phyloP scores from a whole-genome alignment of 2,797 vertebrate species.

The Babyrousa celebensis region DNA sequence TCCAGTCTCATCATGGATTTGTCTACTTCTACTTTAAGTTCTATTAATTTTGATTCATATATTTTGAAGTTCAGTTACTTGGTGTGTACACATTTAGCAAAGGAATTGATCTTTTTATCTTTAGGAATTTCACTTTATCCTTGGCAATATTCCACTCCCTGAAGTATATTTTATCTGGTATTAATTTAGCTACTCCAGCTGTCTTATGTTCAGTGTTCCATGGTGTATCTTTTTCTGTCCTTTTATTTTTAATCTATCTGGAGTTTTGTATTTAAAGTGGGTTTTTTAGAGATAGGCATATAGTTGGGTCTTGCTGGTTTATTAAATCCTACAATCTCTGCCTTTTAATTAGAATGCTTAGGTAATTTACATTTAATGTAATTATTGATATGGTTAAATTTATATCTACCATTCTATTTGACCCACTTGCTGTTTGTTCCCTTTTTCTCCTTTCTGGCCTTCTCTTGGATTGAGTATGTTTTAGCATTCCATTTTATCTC shows the following conservation, averaged over 20 bases:
- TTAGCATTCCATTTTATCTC: not conserved
- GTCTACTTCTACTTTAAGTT: not conserved
- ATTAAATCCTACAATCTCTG: not conserved
- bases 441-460: not conserved
- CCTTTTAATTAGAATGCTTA: not conserved
- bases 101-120: not conserved
- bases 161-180: not conserved
- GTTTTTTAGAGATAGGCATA: not conserved
- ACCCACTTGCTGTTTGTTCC: not conserved
- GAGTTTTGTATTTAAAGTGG: not conserved
- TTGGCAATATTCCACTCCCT: not conserved
- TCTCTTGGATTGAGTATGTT: not conserved
- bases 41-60: not conserved
- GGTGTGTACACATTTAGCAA: not conserved
- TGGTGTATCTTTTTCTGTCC: not conserved
- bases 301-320: not conserved
- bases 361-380: not conserved
- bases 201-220: not conserved
- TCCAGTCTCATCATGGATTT: not conserved
- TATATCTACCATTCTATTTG: not conserved
- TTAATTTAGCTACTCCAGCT: not conserved
- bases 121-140: not conserved
- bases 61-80: not conserved
- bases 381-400: not conserved
- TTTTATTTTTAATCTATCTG: not conserved